Evolutionary conservation across 2,113 vertebrate species (phyloP).

Genomic region (Elaphurus davidianus): DNA sequence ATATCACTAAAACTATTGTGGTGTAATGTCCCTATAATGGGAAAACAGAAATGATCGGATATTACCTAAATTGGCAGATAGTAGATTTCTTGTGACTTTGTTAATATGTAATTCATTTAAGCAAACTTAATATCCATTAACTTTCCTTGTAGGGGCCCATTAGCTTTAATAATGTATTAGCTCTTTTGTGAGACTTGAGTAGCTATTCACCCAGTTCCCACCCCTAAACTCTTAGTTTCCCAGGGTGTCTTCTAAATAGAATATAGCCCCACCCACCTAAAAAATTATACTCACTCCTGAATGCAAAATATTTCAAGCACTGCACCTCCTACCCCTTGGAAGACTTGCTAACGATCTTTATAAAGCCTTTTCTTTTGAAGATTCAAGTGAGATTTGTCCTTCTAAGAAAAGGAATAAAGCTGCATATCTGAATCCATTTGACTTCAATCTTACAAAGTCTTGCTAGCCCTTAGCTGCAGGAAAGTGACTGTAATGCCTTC

Average conservation of each 20-base stretch:
- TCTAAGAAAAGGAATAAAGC: background rate
- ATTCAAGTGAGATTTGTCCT: background rate
- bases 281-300: background rate
- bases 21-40: conserved; percentile 83
- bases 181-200: conserved; percentile 85
- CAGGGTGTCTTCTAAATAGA: conserved; percentile 24
- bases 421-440: background rate
- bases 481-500: background rate
- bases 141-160: conserved; percentile 86
- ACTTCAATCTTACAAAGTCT: background rate
- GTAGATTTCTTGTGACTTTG: conserved; percentile 80
- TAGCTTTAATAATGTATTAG: conserved; percentile 89
- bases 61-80: conserved; percentile 84
- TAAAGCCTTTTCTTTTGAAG: background rate
- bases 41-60: conserved; percentile 86
- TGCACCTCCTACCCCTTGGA: background rate
- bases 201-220: conserved; percentile 65
- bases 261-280: background rate
- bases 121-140: conserved; percentile 89
- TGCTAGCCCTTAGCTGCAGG: background rate
- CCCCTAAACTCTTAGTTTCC: conserved; percentile 48
- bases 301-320: background rate
- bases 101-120: conserved; percentile 90
- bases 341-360: background rate
- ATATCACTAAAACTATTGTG: conserved; percentile 79